These are phyloP conservation scores for Esox lucius DNA, from an alignment of 2,797 vertebrate genomes.

Conservation along the genomic window DNA sequence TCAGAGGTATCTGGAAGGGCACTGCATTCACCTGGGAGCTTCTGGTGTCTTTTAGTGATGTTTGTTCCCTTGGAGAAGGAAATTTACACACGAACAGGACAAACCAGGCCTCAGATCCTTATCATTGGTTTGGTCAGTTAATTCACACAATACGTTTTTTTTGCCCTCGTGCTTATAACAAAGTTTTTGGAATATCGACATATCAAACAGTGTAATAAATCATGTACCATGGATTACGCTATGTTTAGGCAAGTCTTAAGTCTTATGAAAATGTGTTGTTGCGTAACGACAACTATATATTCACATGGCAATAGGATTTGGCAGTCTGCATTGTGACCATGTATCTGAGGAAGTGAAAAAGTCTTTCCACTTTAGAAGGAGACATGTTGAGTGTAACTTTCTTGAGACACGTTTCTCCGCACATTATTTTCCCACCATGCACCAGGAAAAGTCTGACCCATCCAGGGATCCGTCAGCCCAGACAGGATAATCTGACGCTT, in stretches of 20 bases:
- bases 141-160: background rate
- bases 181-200: background rate
- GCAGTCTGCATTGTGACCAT: background rate
- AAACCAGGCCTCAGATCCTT: background rate
- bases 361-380: background rate
- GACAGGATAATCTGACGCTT: conserved; percentile 69
- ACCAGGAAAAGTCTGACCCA: conserved; percentile 63
- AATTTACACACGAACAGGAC: conserved; percentile 1
- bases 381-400: background rate
- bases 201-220: background rate
- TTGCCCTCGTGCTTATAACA: background rate
- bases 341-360: background rate
- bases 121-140: background rate
- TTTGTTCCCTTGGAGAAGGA: conserved; percentile 12
- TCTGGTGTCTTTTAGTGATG: conserved; percentile 21
- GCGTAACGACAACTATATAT: background rate
- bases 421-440: conserved; percentile 54
- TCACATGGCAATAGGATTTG: background rate
- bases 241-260: background rate
- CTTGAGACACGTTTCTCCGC: conserved; percentile 33
- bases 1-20: conserved; percentile 58
- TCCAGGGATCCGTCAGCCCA: conserved; percentile 58
- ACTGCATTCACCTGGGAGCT: conserved; percentile 27
- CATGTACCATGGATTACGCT: background rate
- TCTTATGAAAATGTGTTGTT: background rate